Conservation (phyloP, 2,888 invertebrate genomes). For the Oscheius onirici region DNA sequence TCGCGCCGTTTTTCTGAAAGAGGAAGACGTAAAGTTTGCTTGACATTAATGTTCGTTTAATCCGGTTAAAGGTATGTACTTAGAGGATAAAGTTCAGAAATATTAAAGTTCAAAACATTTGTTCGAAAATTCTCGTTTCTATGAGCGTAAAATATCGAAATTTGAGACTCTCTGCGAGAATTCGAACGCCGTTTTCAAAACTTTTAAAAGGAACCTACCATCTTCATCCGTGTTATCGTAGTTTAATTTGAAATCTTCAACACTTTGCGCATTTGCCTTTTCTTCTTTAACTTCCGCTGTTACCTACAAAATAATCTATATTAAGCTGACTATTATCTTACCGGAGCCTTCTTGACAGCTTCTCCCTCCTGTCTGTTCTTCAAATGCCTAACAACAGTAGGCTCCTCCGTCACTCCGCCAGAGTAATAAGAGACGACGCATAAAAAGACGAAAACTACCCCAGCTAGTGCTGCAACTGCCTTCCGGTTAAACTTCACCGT, state of each 20-base stretch:
- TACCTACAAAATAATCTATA: not conserved
- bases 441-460: conserved; percentile 40
- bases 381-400: conserved; percentile 23
- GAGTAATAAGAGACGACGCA: conserved; percentile 41
- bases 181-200: too few relatives aligned
- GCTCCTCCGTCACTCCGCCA: conserved; percentile 4
- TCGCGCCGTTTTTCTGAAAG: conserved; percentile 71
- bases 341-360: not conserved
- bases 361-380: conserved; percentile 7
- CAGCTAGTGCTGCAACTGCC: conserved; percentile 38
- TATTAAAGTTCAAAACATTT: too few relatives aligned
- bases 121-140: too few relatives aligned
- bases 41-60: not conserved
- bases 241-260: too few relatives aligned
- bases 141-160: too few relatives aligned
- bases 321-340: not conserved
- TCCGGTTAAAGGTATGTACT: too few relatives aligned
- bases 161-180: too few relatives aligned
- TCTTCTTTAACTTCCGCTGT: not conserved
- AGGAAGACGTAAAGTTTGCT: too few relatives aligned
- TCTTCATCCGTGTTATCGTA: not conserved
- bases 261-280: not conserved
- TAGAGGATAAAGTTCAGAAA: too few relatives aligned
- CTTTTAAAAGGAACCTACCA: too few relatives aligned
- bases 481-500: conserved; percentile 51